phyloP scores from a whole-genome alignment of 2,888 invertebrate species.

The Plebejus anna region DNA sequence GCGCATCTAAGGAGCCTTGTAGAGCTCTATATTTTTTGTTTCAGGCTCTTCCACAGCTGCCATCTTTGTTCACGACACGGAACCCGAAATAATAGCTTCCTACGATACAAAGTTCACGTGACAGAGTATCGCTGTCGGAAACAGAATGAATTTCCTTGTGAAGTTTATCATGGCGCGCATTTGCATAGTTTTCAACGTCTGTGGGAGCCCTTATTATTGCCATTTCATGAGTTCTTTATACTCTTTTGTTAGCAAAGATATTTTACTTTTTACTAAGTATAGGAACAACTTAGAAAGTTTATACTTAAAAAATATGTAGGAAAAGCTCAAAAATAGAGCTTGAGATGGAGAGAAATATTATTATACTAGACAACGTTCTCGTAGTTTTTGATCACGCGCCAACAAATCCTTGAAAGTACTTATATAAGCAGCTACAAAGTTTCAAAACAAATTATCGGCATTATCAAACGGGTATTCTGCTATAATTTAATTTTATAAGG shows the following conservation, averaged over 20 bases:
- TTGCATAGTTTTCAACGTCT: slow-evolving; percentile 9
- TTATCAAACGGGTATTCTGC: slow-evolving; percentile 3
- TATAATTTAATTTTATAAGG: slow-evolving; percentile 20
- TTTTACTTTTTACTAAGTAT: no score
- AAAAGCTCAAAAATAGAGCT: neutral
- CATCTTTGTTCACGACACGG: neutral
- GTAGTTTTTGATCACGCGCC: neutral
- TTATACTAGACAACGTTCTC: neutral
- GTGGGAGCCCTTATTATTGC: slow-evolving; percentile 6
- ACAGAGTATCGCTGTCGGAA: slow-evolving; percentile 11
- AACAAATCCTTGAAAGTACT: neutral
- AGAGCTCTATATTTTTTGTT: neutral
- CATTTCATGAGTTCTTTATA: neutral
- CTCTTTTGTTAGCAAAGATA: neutral
- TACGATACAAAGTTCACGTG: slow-evolving; percentile 9
- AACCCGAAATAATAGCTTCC: slow-evolving; percentile 10
- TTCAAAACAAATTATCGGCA: slow-evolving; percentile 16
- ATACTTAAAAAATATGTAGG: neutral
- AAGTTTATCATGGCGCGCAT: slow-evolving; percentile 5
- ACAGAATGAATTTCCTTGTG: slow-evolving; percentile 13
- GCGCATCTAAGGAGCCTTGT: no score
- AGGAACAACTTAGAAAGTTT: no score
- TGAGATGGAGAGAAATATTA: neutral
- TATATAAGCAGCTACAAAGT: neutral
- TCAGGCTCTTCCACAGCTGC: neutral